Evolutionary conservation across 1,140 invertebrate species (phyloP), one percentile per base, ranked within the genome.

Genomic region (Drosophila obscura): DNA sequence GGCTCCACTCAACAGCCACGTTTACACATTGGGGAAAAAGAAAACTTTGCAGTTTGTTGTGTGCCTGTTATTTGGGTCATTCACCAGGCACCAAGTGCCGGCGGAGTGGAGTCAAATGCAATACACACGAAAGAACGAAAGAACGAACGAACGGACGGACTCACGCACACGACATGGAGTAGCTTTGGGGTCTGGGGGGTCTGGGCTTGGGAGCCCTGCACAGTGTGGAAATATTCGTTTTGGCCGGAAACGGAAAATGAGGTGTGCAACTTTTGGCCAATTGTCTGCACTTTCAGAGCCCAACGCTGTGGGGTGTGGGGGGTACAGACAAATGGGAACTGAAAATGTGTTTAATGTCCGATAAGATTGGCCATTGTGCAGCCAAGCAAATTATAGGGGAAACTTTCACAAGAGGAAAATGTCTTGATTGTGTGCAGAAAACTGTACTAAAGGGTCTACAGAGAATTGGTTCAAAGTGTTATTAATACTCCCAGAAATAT

Each of bases 1-100:
- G 11, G 35, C 35, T 46, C n/a, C 24, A 31, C 55, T 24, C 56
- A 56, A 3, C n/a, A n/a, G 49, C 48, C 57, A 56, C 56, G 51
- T 50, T 79, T 69, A 55, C 77, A 73, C 69, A 64, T 88, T 60
- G 45, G 41, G 64, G 67, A 69, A 62, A 84, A 9, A 1, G 11
- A 13, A 39, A 13, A 39, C 11, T 59, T 78, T 49, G 65, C 66
- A 57, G 74, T 74, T 84, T 68, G 78, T 75, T 90, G n/a, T n/a
- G n/a, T 88, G 78, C 51, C 69, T 67, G 73, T 80, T 90, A 91
- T 91, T 91, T 91, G 80, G 90, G 90, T 91, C 90, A 91, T 91
- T 91, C 90, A 91, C 90, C 8, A 19, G 83, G 71, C 77, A 75
- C 77, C 74, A 81, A 76, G 51, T 65, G 72, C 57, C 22, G 45